Base-by-base conservation (phyloP, 2,797 vertebrate species). In the Heliangelus exortis region DNA sequence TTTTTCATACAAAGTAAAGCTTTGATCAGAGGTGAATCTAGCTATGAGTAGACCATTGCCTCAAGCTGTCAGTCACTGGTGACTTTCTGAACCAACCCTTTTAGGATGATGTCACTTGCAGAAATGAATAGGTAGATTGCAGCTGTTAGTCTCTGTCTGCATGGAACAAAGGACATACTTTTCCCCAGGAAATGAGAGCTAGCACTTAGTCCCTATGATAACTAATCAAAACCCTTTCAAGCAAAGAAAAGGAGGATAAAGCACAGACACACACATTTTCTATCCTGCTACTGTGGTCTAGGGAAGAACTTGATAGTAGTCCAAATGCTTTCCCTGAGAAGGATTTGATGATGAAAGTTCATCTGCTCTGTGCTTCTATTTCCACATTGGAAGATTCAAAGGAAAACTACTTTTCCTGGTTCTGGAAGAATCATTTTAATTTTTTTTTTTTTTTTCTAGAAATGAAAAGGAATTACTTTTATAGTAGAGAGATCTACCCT, bases 201-300 rank as follows among this genome's bases (percentile, higher is more conserved):
- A 84, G 59, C 84, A 75, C 55, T 95, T 93, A 89, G 12, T 89
- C 55, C 50, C 91, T 83, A 36, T 33, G 51, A 61, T 45, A 86
- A 72, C 85, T 87, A 87, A 86, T 91, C 72, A 92, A 95, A 94
- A 78, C 25, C 87, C 76, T 92, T 93, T 94, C 85, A 89, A 80
- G 84, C 66, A 72, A 75, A 68, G 58, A 89, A 85, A 87, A 78
- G 73, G 34, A 91, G 69, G 90, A 92, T 77, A 91, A 82, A 95
- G 62, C 41, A 66, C 58, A 86, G 83, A 74, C 83, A 51, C 43
- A 28, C 58, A 53, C 26, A 45, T 84, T 92, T 84, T 85, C 34
- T 86, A n/a, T 75, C 31, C 55, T 75, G 51, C 43, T 72, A 7
- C n/a, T 94, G 87, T 84, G 69, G 62, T 92, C 59, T 89, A 93